Conservation (phyloP, 2,113 vertebrate genomes). For the Lanius collurio region DNA sequence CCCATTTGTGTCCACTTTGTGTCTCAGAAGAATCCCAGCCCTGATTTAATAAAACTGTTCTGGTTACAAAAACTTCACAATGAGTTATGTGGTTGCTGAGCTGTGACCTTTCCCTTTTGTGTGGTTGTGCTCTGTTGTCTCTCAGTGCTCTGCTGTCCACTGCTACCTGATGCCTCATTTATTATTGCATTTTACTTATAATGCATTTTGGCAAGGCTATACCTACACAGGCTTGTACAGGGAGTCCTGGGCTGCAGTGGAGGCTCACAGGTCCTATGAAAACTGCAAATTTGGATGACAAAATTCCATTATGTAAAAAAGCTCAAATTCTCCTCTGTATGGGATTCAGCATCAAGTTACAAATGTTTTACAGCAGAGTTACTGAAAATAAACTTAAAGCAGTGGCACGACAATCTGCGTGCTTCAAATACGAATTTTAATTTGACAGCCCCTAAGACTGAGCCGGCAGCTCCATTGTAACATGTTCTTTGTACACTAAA, state of each 20-base stretch:
- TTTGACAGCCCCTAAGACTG: not conserved
- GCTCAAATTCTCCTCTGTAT: not conserved
- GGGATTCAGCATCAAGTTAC: not conserved
- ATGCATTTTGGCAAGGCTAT: not conserved
- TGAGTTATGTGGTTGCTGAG: not conserved
- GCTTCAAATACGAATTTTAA: not conserved
- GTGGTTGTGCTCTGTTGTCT: not conserved
- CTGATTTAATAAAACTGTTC: not conserved
- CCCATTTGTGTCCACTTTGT: not conserved
- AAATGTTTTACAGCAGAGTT: not conserved
- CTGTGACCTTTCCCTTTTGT: not conserved
- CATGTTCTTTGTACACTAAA: not conserved
- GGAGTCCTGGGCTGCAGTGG: not conserved
- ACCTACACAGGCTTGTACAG: not conserved
- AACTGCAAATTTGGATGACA: not conserved
- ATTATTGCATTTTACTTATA: not conserved
- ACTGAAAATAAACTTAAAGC: not conserved
- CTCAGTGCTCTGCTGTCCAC: not conserved
- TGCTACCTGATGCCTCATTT: not conserved
- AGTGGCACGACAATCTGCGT: not conserved
- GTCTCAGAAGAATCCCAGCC: not conserved
- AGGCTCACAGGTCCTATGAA: not conserved
- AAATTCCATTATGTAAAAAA: not conserved
- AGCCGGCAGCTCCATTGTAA: not conserved
- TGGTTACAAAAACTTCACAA: not conserved